Base-by-base conservation (phyloP, 2,797 vertebrate genomes). In the Hypotaenidia philippensis region DNA sequence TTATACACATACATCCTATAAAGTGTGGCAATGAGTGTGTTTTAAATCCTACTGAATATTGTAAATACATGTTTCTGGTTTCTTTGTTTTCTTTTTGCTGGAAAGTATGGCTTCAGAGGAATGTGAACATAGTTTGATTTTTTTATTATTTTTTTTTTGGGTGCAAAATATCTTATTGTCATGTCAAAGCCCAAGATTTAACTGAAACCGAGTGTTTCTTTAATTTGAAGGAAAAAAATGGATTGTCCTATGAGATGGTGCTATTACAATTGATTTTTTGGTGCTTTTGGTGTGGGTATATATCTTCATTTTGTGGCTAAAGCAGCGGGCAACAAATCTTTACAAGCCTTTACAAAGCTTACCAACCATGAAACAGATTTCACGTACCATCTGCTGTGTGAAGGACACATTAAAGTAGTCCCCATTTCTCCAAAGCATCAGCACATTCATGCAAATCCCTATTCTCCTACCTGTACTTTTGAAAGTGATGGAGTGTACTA, bases 351-450 rank as follows among this genome's bases (percentile, higher is more conserved):
- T 89, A 31, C 64, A 65, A 49, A 68, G 36, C 74, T 96, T 79
- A 81, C 95, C 80, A 78, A 21, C 52, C 87, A 87, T 87, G 90
- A 96, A 96, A 40, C 69, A 95, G 85, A 97, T 97, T 97, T 97
- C 94, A 96, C 57, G 63, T 97, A 47, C 90, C 95, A 97, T 97
- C 86, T 97, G 96, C 95, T 92, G 90, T 92, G 92, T 95, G 96
- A 98, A 96, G 96, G 92, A 91, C 91, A 96, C 64, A 5, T 66
- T 45, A 69, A 77, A 83, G 93, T 87, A 93, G 90, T 55, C 65
- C 32, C 75, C 88, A 21, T 74, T 95, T 86, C 85, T 90, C 57
- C 69, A 76, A 74, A 87, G 87, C 65, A 85, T 70, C 95, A 96
- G 81, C 93, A 96, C 92, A 83, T 89, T 87, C 71, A 82, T 78